Conservation (phyloP, 1,140 invertebrate species). For the Lasaia peninsularis region DNA sequence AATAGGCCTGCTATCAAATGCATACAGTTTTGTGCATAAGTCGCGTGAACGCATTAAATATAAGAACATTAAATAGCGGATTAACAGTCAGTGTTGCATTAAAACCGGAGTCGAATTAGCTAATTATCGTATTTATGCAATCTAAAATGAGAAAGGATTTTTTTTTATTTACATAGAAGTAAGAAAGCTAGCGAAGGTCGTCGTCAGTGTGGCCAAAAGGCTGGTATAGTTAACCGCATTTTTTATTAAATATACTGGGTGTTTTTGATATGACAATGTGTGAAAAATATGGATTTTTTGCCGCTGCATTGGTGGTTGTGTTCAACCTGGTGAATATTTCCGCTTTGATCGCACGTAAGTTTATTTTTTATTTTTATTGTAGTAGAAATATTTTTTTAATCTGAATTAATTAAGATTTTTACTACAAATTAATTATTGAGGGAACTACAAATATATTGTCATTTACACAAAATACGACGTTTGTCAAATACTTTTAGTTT, state of each 20-base stretch:
- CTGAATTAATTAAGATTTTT: neutral
- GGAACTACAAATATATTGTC: no score
- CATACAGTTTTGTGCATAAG: slow-evolving; percentile 43
- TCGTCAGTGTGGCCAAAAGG: slow-evolving; percentile 36
- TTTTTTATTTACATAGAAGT: slow-evolving; percentile 58
- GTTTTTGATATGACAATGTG: slow-evolving; percentile 42
- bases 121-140: slow-evolving; percentile 55
- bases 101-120: slow-evolving; percentile 46
- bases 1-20: slow-evolving; percentile 40
- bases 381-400: neutral
- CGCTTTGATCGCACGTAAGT: slow-evolving; percentile 60
- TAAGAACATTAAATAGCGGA: slow-evolving; percentile 42
- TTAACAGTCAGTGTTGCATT: slow-evolving; percentile 58
- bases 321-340: slow-evolving; percentile 38
- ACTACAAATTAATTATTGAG: no score
- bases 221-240: slow-evolving; percentile 27
- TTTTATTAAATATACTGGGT: slow-evolving; percentile 22
- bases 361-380: slow-evolving; percentile 16
- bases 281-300: slow-evolving; percentile 47
- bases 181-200: slow-evolving; percentile 39
- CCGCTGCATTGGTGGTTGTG: slow-evolving; percentile 33
- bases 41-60: slow-evolving; percentile 39
- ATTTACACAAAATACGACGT: no score
- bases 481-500: no score
- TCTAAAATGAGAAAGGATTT: slow-evolving; percentile 64